Evolutionary conservation across 2,888 invertebrate species (phyloP), one percentile per base, ranked within the genome.

Genomic region (Silvanus unidentatus): DNA sequence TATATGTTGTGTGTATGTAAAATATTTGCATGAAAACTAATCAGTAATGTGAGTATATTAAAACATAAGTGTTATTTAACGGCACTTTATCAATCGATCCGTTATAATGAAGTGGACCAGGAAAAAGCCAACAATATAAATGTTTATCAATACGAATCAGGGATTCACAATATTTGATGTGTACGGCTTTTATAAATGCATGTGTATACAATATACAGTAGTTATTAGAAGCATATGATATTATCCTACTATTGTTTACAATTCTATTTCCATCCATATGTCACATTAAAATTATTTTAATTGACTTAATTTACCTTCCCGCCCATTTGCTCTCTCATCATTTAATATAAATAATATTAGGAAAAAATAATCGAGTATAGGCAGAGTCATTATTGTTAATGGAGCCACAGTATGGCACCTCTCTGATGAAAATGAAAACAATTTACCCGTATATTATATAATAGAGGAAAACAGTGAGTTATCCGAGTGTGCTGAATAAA

Each of bases 181-280:
- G 64, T 54, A 16, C 51, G 44, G 47, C 62, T 66, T 45, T 62
- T 22, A 22, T 22, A 22, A 22, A 22, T 22, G 22, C 8, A 22
- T 22, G 8, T 22, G 22, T 22, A 8, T 22, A 8, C 8, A 8
- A 57, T 62, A 63, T 52, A 66, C 67, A 62, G 70, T 69, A 69
- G 69, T 68, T n/a, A n/a, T n/a, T n/a, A n/a, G n/a, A n/a, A n/a
- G 68, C 69, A 69, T 69, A 68, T 70, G 69, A 70, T 68, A n/a
- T n/a, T n/a, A n/a, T n/a, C n/a, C n/a, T n/a, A n/a, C 60, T 60
- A 61, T 59, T 67, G 67, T 66, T 67, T 64, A 65, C 65, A 63
- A 54, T 60, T 32, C 22, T 52, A 56, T 51, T 54, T 50, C 58
- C 49, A 57, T 64, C 65, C 66, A 66, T 68, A 64, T 68, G 67